These are phyloP conservation scores for Lathronympha strigana DNA, from an alignment of 2,888 invertebrate genomes.

Conservation along the genomic window DNA sequence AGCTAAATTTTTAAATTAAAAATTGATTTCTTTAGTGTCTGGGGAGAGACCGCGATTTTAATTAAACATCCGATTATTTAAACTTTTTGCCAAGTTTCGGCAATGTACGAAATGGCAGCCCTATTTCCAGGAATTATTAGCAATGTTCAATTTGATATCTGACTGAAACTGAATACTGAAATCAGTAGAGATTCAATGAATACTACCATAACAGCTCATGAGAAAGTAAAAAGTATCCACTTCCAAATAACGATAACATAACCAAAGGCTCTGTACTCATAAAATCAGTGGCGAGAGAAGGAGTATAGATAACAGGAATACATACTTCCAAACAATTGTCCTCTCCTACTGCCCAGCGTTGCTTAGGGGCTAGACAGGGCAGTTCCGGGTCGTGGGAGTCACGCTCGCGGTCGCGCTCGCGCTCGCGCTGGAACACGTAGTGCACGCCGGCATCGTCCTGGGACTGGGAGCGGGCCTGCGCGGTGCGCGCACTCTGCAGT, in stretches of 20 bases:
- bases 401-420: constrained; percentile 82
- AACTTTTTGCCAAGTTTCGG: no score
- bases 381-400: constrained; percentile 93
- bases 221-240: no score
- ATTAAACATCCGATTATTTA: no score
- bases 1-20: no score
- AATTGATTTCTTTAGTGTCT: no score
- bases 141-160: no score
- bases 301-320: background rate
- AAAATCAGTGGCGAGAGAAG: background rate
- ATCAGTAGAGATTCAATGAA: no score
- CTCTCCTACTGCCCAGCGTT: constrained; percentile 95
- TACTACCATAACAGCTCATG: no score
- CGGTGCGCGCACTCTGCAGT: constrained; percentile 86
- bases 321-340: constrained; percentile 94
- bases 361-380: constrained; percentile 88
- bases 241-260: background rate
- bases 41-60: no score
- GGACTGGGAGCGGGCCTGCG: constrained; percentile 89
- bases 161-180: no score
- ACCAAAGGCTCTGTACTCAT: background rate
- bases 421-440: constrained; percentile 93
- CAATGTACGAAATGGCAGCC: no score
- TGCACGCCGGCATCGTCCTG: constrained; percentile 96
- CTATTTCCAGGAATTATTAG: no score